Percentiles rank a stretch among this genome's conserved stretches.
phyloP scores from a whole-genome alignment of 2,113 vertebrate species.

The Siphamia tubifer region DNA sequence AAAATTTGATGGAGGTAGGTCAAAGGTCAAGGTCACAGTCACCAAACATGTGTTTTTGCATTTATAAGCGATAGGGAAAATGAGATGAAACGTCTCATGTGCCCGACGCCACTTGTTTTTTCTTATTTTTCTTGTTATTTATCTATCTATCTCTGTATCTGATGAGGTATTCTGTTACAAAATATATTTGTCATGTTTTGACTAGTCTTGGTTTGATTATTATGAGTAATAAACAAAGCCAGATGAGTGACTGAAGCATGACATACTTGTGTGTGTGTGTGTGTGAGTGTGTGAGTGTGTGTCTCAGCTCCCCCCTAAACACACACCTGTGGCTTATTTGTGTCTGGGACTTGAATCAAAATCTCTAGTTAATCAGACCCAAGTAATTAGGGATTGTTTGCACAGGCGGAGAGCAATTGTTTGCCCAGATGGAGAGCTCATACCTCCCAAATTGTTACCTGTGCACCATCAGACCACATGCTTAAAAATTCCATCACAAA shows the following conservation, averaged over 20 bases:
- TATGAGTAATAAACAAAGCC: neutral
- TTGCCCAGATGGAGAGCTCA: constrained; percentile 64
- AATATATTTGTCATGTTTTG: neutral
- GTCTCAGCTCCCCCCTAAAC: no score
- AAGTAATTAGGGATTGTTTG: constrained; percentile 73
- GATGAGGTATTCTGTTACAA: no score
- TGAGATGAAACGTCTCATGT: no score
- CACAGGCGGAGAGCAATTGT: constrained; percentile 65
- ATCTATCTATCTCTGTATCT: no score
- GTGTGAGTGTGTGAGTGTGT: no score
- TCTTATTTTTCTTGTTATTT: no score
- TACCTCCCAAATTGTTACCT: constrained; percentile 62
- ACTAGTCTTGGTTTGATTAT: neutral
- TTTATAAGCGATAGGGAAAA: no score
- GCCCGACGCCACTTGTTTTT: no score
- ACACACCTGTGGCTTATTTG: constrained; percentile 61
- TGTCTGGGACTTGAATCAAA: constrained; percentile 41
- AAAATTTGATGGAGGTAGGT: no score
- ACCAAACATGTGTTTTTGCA: no score
- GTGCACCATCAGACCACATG: constrained; percentile 1
- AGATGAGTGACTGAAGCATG: constrained; percentile 2
- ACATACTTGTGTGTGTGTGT: neutral
- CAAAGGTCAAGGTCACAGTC: no score
- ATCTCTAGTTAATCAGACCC: constrained; percentile 64
- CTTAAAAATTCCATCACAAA: constrained; percentile 67